Percentiles rank a stretch among this genome's conserved stretches.
Evolutionary conservation across 1,140 invertebrate species (phyloP).

Genomic region (Lepidurus couesii): DNA sequence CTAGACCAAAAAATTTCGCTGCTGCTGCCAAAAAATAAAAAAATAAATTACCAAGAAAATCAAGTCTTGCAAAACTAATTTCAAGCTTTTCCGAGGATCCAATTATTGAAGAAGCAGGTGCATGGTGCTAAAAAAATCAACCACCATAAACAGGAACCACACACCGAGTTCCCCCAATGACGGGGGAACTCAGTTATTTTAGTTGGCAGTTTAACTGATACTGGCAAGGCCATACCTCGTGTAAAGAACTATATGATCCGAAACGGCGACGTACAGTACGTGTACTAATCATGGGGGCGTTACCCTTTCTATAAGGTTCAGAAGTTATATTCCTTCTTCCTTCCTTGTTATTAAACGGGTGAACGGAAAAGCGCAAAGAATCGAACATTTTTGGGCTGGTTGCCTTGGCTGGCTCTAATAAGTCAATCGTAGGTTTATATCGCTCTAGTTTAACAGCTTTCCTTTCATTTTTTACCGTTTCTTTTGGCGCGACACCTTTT

Average conservation of each 20-base stretch:
- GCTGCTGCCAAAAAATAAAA: not conserved
- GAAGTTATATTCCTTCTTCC: not conserved
- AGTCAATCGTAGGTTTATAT: not conserved
- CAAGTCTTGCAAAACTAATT: not conserved
- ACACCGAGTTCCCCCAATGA: not conserved
- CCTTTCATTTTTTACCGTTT: not conserved
- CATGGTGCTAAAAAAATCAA: not conserved
- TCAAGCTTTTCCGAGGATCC: no score
- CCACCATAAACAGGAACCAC: constrained; percentile 12
- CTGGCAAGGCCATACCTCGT: not conserved
- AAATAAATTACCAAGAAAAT: not conserved
- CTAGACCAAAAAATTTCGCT: no score
- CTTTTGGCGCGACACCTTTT: not conserved
- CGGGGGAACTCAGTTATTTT: not conserved
- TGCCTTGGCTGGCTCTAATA: not conserved
- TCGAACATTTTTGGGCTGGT: not conserved
- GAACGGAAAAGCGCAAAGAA: not conserved
- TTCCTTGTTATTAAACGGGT: not conserved
- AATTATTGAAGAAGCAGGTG: not conserved
- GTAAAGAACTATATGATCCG: not conserved
- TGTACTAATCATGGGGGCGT: constrained; percentile 10
- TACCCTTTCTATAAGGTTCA: not conserved
- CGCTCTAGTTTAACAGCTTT: not conserved
- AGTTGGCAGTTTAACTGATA: not conserved
- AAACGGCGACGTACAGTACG: not conserved